Base-by-base conservation (phyloP, 2,888 invertebrate genomes). In the Cremastobaeus sp. region DNA sequence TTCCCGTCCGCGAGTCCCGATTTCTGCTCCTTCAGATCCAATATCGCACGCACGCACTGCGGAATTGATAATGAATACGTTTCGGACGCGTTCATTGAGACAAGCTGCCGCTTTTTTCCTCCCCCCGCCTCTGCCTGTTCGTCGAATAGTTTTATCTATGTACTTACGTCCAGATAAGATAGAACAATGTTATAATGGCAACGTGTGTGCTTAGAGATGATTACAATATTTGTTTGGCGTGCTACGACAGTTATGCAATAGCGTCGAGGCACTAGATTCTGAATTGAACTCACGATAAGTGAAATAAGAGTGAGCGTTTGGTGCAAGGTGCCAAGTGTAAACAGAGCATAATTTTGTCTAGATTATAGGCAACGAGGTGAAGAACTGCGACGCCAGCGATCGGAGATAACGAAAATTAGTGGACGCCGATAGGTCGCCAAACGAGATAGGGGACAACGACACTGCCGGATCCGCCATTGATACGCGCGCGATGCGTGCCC, bases 391-490 rank as follows among this genome's bases (percentile, higher is more conserved):
- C 62, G 62, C 62, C 62, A 62, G n/a, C 57, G 64, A 60, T 57
- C 43, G 50, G 12, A 55, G 70, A 70, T 70, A 48, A 64, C 50
- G 47, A 64, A 50, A 57, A 64, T 70, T 57, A 41, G 64, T 32
- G 32, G 25, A 45, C 34, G 57, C 34, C 55, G 41, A 70, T 70
- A 57, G 64, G 70, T n/a, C 47, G 50, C 3, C 48, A 3, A 12
- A 21, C 47, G 34, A 55, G 62, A 70, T 64, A 64, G 62, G 55
- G 64, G 70, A 20, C 60, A 69, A 62, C 70, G 64, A 70, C 70
- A 64, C 57, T 47, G 55, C 17, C 25, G 69, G 50, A 62, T 70
- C 48, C 62, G 69, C 62, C 69, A 70, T 70, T 70, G 69, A 62
- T 70, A 70, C 69, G 62, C 69, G 69, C 47, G 17, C 45, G 52